phyloP scores from a whole-genome alignment of 1,140 invertebrate species.

The Amyelois transitella region DNA sequence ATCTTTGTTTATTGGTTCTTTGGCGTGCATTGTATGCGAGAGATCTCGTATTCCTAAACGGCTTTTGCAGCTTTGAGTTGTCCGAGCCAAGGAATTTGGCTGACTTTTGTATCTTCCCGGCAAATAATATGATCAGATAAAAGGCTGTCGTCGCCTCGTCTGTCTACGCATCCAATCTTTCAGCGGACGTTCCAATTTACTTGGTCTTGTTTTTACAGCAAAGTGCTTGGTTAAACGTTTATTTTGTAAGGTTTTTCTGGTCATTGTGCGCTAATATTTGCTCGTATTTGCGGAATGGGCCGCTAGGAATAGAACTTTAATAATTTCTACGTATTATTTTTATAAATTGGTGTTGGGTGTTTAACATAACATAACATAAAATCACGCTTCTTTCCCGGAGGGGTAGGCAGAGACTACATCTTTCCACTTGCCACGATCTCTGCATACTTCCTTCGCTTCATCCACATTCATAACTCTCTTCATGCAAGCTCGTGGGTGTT shows the following conservation, averaged over 20 bases:
- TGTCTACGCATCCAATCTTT: constrained; percentile 45
- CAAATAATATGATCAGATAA: constrained; percentile 63
- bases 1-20: neutral
- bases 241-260: neutral
- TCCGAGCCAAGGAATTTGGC: constrained; percentile 39
- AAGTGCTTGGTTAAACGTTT: neutral
- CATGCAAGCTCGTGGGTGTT: too few relatives aligned
- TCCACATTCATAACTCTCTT: too few relatives aligned
- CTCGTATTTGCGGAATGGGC: too few relatives aligned
- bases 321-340: too few relatives aligned
- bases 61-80: constrained; percentile 29
- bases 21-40: constrained; percentile 14
- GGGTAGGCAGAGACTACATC: too few relatives aligned
- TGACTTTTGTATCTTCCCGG: constrained; percentile 44
- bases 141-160: constrained; percentile 54
- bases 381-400: neutral
- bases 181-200: constrained; percentile 36
- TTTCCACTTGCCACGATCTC: too few relatives aligned
- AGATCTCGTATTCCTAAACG: constrained; percentile 34
- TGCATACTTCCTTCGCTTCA: too few relatives aligned
- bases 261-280: neutral
- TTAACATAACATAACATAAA: neutral
- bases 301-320: too few relatives aligned
- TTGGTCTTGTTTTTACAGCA: constrained; percentile 40
- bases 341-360: too few relatives aligned